Percentiles rank a stretch among this genome's conserved stretches.
Conservation (phyloP, 2,113 vertebrate species). For the Platichthys flesus region DNA sequence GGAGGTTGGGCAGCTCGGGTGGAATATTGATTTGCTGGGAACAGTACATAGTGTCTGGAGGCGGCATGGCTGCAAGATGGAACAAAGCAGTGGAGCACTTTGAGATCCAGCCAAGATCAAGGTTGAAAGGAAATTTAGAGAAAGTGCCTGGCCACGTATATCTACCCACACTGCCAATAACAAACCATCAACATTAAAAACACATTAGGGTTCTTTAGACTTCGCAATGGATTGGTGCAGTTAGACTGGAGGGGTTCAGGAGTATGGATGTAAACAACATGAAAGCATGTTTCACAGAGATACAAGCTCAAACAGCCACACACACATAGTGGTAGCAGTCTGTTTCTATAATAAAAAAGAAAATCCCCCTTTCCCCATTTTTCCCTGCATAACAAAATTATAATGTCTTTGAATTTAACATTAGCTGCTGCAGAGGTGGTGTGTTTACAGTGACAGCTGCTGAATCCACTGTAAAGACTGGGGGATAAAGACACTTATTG, state of each 20-base stretch:
- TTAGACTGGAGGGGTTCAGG: no score
- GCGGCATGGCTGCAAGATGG: constrained; percentile 84
- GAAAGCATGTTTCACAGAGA: neutral
- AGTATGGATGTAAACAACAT: neutral
- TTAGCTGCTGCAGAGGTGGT: no score
- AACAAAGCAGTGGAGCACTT: neutral
- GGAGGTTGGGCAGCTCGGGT: constrained; percentile 87
- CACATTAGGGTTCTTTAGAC: no score
- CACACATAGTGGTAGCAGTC: neutral
- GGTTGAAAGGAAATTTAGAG: neutral
- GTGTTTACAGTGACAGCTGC: no score
- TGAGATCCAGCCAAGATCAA: neutral
- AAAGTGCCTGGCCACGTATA: neutral
- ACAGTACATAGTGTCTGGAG: constrained; percentile 89
- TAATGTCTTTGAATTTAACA: no score
- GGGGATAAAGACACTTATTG: no score
- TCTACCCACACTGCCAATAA: neutral
- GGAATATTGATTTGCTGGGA: constrained; percentile 93
- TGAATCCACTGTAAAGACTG: no score
- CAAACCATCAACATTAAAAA: neutral
- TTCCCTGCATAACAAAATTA: no score
- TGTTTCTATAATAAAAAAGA: neutral
- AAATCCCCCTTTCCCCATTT: no score
- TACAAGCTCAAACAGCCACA: no score
- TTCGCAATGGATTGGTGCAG: no score